These are phyloP conservation scores for Subacronicta megacephala DNA, from an alignment of 2,888 invertebrate genomes.

Conservation along the genomic window DNA sequence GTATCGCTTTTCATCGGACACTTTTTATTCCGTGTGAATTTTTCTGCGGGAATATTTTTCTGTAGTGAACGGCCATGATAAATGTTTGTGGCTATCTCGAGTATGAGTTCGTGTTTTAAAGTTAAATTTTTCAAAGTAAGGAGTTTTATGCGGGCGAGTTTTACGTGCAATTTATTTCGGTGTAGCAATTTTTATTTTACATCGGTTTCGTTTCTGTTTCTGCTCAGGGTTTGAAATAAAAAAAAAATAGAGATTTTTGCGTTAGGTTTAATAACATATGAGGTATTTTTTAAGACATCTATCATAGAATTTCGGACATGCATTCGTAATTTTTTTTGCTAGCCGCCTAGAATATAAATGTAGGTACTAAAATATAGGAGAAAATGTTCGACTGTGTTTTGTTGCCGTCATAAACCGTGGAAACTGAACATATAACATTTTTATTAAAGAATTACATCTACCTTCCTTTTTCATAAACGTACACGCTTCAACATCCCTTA, in stretches of 20 bases:
- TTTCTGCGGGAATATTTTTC: constrained; percentile 55
- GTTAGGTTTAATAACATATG: constrained; percentile 1
- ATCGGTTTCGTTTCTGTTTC: not conserved
- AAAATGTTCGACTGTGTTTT: constrained; percentile 24
- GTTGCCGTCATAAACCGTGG: constrained; percentile 41
- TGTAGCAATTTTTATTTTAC: not conserved
- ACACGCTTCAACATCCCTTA: constrained; percentile 57
- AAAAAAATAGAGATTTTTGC: not conserved
- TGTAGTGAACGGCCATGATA: constrained; percentile 58
- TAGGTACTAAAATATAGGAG: constrained; percentile 23
- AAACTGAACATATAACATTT: constrained; percentile 47
- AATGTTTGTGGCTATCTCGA: constrained; percentile 54
- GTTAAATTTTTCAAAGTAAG: constrained; percentile 14
- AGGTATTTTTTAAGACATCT: constrained; percentile 12
- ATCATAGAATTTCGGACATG: not conserved
- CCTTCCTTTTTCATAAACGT: constrained; percentile 38
- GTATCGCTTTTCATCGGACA: constrained; percentile 67
- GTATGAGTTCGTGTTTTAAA: constrained; percentile 27
- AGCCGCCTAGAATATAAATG: constrained; percentile 28
- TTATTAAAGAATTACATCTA: constrained; percentile 50
- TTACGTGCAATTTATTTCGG: not conserved
- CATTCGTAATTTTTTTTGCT: constrained; percentile 10
- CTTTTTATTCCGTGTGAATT: constrained; percentile 66
- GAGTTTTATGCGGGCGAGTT: too few species aligned
- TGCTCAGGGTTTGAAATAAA: too few species aligned